Evolutionary conservation across 53 echinoderm and acorn worm genomes (phyloP).

Genomic region (Apostichopus leukothele): DNA sequence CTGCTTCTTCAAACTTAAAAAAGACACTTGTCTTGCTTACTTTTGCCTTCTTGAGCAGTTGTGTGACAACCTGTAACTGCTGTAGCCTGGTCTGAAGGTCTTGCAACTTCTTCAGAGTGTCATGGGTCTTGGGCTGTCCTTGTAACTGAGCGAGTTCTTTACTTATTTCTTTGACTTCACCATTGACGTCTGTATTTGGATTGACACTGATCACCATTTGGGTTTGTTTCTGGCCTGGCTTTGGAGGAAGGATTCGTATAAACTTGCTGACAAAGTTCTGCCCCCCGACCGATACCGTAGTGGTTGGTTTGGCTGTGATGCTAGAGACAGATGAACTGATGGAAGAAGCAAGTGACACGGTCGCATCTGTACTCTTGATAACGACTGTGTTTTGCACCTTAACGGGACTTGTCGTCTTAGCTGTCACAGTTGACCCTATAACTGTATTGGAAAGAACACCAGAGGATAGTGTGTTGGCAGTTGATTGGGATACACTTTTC

Average conservation of each 20-base stretch:
- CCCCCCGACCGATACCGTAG: neutral
- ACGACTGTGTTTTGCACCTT: constrained; percentile 27
- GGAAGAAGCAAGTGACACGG: constrained; percentile 32
- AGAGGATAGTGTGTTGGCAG: neutral
- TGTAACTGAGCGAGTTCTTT: constrained; percentile 73
- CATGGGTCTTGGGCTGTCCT: constrained; percentile 70
- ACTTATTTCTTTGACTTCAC: constrained; percentile 55
- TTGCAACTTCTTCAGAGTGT: constrained; percentile 80
- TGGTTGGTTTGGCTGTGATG: neutral
- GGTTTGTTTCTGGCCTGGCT: constrained; percentile 72
- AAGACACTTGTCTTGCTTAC: constrained; percentile 12
- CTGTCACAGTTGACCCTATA: neutral
- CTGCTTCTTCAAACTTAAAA: too few relatives aligned
- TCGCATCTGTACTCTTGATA: constrained; percentile 1
- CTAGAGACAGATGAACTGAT: constrained; percentile 4
- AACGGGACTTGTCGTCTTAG: neutral
- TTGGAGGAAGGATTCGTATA: constrained; percentile 55
- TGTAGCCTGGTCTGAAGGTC: constrained; percentile 73
- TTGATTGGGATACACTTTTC: constrained; percentile 14
- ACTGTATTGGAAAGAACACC: neutral
- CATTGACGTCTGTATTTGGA: constrained; percentile 66
- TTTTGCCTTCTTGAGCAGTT: constrained; percentile 69
- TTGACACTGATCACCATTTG: constrained; percentile 82
- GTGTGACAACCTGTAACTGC: constrained; percentile 76
- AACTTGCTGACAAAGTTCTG: constrained; percentile 38